These are phyloP conservation scores for Sebastiscus albofasciatus DNA, from an alignment of 2,797 vertebrate species.

Conservation along the genomic window DNA sequence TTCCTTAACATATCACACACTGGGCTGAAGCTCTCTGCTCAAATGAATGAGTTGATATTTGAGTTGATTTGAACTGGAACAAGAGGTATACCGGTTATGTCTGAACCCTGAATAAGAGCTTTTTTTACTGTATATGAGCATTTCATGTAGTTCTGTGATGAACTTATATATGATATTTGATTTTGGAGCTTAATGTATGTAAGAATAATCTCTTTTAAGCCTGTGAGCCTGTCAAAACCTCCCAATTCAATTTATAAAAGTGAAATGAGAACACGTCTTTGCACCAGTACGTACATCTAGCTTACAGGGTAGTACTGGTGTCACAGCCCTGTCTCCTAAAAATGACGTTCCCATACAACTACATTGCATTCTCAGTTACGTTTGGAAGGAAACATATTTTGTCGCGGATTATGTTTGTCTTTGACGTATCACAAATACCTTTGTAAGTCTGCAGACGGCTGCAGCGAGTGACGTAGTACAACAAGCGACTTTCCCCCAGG, in stretches of 20 bases:
- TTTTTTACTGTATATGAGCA: conserved; percentile 7
- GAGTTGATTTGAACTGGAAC: conserved; percentile 56
- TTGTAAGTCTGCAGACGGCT: no score
- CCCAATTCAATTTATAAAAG: not conserved
- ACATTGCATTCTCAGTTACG: no score
- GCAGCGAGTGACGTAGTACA: no score
- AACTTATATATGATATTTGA: not conserved
- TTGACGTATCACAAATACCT: no score
- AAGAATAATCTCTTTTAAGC: conserved; percentile 35
- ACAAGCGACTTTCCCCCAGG: no score
- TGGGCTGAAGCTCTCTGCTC: conserved; percentile 4
- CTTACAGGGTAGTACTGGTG: conserved; percentile 27
- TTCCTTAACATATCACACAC: conserved; percentile 15
- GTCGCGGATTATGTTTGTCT: fast-evolving
- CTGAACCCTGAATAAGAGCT: conserved; percentile 69
- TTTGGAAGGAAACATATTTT: no score
- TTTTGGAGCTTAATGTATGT: conserved; percentile 14
- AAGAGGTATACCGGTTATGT: conserved; percentile 75
- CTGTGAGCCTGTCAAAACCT: conserved; percentile 26
- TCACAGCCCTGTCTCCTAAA: no score
- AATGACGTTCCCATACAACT: no score
- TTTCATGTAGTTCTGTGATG: conserved; percentile 25
- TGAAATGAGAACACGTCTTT: conserved; percentile 28
- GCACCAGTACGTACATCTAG: conserved; percentile 18
- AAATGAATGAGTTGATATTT: not conserved